Conservation (phyloP, 2,797 vertebrate genomes). For the Smutsia temminckii region DNA sequence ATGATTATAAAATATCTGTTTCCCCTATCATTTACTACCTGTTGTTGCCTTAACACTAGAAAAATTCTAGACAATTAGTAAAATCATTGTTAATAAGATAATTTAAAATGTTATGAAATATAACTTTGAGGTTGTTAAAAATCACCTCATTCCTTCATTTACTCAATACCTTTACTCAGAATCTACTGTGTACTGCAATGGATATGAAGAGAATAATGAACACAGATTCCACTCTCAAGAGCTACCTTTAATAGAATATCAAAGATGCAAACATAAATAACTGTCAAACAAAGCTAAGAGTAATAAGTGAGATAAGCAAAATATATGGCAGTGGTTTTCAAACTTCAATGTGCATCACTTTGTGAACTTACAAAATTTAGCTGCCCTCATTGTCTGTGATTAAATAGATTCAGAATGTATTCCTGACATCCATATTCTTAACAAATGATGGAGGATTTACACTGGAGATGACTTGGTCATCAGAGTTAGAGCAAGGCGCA, state of each 20-base stretch:
- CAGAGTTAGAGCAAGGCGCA: background rate
- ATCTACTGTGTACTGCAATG: background rate
- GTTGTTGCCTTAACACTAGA: background rate
- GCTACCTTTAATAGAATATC: background rate
- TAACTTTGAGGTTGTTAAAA: background rate
- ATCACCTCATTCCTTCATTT: background rate
- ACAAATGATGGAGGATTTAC: background rate
- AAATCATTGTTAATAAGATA: conserved; percentile 3
- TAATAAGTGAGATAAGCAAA: background rate
- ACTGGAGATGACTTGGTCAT: background rate
- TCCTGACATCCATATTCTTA: background rate
- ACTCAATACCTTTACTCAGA: background rate
- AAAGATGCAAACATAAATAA: background rate
- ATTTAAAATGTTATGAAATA: background rate
- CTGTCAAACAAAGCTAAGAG: background rate
- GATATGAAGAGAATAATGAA: background rate
- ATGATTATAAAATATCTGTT: background rate
- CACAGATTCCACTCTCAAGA: background rate
- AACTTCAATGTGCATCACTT: background rate
- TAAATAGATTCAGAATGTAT: background rate
- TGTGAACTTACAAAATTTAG: background rate
- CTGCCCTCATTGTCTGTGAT: background rate
- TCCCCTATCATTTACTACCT: background rate
- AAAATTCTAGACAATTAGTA: background rate
- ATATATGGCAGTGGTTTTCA: background rate